phyloP scores from a whole-genome alignment of 2,797 vertebrate genomes.

The Rhyacichthys aspro region DNA sequence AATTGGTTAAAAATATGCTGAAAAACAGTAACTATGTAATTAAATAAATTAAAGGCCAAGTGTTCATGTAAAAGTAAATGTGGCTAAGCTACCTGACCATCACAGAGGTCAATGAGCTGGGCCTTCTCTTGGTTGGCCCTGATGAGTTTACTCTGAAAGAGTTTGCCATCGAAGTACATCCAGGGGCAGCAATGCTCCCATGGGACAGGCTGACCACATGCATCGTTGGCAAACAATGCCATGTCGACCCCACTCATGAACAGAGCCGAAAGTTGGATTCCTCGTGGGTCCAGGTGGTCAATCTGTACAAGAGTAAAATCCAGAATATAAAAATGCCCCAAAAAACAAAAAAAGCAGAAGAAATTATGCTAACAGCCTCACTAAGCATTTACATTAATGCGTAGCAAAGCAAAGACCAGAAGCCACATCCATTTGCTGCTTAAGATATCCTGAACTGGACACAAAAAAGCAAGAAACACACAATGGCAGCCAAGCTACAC shows the following conservation, averaged over 20 bases:
- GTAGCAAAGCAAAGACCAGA: conserved; percentile 55
- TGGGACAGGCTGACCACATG: conserved; percentile 92
- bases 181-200: conserved; percentile 98
- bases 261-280: conserved; percentile 92
- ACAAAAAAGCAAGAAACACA: conserved; percentile 50
- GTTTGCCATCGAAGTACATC: conserved; percentile 98
- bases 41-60: background rate
- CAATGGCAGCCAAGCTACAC: conserved; percentile 46
- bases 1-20: background rate
- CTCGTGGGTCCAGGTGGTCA: conserved; percentile 91
- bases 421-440: conserved; percentile 39
- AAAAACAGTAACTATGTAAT: background rate
- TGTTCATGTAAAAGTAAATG: conserved; percentile 1
- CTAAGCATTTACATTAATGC: conserved; percentile 32
- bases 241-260: conserved; percentile 97
- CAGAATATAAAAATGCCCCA: background rate
- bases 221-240: conserved; percentile 94
- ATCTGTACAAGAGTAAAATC: conserved; percentile 79
- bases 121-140: conserved; percentile 91
- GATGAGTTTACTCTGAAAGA: conserved; percentile 94
- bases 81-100: conserved; percentile 89
- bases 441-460: conserved; percentile 31
- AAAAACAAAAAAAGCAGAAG: background rate
- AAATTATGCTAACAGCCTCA: background rate
- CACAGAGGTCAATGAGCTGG: conserved; percentile 98